Evolutionary conservation across 92 coral and sea anemone species (phyloP).

Genomic region (Epizoanthus scotinus): DNA sequence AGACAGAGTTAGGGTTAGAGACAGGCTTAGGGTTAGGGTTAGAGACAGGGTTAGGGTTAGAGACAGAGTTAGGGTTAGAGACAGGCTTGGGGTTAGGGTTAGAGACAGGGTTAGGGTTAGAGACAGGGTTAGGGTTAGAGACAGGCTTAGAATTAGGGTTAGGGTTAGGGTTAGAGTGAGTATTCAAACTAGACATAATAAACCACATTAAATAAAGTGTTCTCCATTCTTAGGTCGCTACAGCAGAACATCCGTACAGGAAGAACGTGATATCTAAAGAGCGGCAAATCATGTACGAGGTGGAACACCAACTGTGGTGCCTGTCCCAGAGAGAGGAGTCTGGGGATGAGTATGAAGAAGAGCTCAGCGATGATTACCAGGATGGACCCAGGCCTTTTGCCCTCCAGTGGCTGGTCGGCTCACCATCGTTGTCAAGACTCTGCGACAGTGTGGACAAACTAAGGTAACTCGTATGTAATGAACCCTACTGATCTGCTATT

Average conservation of each 20-base stretch:
- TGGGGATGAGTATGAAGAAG: slow-evolving; percentile 29
- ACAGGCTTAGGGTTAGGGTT: too few species aligned
- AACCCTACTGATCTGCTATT: too few species aligned
- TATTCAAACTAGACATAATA: too few species aligned
- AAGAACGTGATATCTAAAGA: slow-evolving; percentile 63
- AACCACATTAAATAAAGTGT: too few species aligned
- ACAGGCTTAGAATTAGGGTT: too few species aligned
- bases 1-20: too few species aligned
- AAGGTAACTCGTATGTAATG: too few species aligned
- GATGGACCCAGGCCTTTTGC: slow-evolving; percentile 49
- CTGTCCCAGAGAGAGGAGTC: slow-evolving; percentile 44
- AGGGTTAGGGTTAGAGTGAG: too few species aligned
- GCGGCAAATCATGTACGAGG: slow-evolving; percentile 70
- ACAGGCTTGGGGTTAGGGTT: background rate
- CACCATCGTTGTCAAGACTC: slow-evolving; percentile 61
- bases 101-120: too few species aligned
- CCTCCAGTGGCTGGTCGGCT: slow-evolving; percentile 63
- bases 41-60: too few species aligned
- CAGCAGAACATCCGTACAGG: slow-evolving; percentile 68
- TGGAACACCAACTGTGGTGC: slow-evolving; percentile 72
- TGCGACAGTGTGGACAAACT: slow-evolving; percentile 67
- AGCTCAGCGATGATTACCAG: slow-evolving; percentile 4
- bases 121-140: background rate
- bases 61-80: background rate
- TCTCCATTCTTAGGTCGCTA: slow-evolving; percentile 49